These are phyloP conservation scores for Anguilla marmorata DNA, from an alignment of 2,797 vertebrate species.

Conservation along the genomic window DNA sequence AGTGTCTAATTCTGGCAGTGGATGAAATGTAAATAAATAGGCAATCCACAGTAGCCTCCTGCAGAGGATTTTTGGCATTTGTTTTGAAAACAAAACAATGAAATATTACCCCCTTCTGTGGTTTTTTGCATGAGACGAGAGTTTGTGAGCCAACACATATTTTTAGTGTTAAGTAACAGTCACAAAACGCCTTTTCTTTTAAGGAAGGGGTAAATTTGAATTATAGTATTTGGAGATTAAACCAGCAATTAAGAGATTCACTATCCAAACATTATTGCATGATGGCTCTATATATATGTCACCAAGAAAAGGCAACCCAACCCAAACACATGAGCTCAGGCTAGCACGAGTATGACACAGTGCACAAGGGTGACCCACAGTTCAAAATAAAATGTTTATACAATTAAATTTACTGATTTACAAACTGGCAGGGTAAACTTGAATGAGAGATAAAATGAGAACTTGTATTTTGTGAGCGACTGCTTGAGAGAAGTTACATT, in stretches of 20 bases:
- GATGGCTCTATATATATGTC: constrained; percentile 58
- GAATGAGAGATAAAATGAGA: constrained; percentile 45
- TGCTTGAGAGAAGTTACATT: constrained; percentile 52
- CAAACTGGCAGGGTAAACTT: constrained; percentile 55
- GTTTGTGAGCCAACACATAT: constrained; percentile 24
- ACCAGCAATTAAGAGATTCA: constrained; percentile 60
- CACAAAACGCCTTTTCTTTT: constrained; percentile 27
- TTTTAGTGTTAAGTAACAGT: constrained; percentile 36
- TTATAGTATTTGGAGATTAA: constrained; percentile 57
- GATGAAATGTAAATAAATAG: constrained; percentile 28
- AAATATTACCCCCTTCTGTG: constrained; percentile 28
- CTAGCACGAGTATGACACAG: constrained; percentile 28
- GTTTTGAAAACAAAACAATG: constrained; percentile 35
- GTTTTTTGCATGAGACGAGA: constrained; percentile 28
- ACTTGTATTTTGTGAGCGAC: constrained; percentile 52
- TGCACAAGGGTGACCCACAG: constrained; percentile 50
- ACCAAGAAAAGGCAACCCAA: constrained; percentile 52
- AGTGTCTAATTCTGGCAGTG: constrained; percentile 13
- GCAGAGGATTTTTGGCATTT: constrained; percentile 24
- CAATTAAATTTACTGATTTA: constrained; percentile 59
- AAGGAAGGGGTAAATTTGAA: constrained; percentile 49
- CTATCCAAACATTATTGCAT: constrained; percentile 61
- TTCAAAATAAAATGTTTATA: constrained; percentile 52
- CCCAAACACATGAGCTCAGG: constrained; percentile 65
- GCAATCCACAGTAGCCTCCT: constrained; percentile 26